Base-by-base conservation (phyloP, 2,113 vertebrate genomes). In the Steatornis caripensis region DNA sequence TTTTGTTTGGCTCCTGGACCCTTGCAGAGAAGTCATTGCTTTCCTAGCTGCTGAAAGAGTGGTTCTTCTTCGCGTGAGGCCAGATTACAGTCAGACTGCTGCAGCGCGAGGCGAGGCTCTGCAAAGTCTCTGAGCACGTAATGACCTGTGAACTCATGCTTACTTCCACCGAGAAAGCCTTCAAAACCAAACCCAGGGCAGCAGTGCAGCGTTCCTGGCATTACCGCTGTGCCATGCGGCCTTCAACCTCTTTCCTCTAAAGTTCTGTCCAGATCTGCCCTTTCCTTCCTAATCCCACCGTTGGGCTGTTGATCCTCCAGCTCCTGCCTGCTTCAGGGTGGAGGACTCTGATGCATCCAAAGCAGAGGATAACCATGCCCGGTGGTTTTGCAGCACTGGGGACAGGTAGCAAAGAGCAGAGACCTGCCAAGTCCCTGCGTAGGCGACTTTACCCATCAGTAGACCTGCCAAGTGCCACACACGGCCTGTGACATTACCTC, bases 401-500 rank as follows among this genome's bases (percentile, higher is more conserved):
- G 6, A 45, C 21, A 77, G 36, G 49, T 9, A 84, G 62, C 12
- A 24, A 84, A 57, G 19, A 57, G 39, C 15, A 70, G 39, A 66
- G 41, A 60, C 15, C 23, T 75, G 43, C 9, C 34, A 88, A 51
- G 20, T 51, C 29, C 22, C 34, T 53, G 30, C 36, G 2, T 5
- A 71, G 34, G 34, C 29, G n/a, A 74, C 60, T 49, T 29, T 39
- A 46, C 39, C 29, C 36, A 43, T 15, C 66, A 82, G 24, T 2
- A 86, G 70, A 57, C 32, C 32, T 71, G 55, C 18, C 21, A 46
- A 81, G 41, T 15, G 39, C 15, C 46, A 75, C 34, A 39, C 10
- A 10, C 4, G 8, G 46, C 0, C 0, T 21, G 36, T 39, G 65
- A 86, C 27, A 27, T 48, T 66, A 51, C 10, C 14, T 43, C 1